These are phyloP conservation scores for Phacellophora camtschatica DNA, from an alignment of 30 jellyfish, hydroid and myxozoan genomes.

Conservation along the genomic window DNA sequence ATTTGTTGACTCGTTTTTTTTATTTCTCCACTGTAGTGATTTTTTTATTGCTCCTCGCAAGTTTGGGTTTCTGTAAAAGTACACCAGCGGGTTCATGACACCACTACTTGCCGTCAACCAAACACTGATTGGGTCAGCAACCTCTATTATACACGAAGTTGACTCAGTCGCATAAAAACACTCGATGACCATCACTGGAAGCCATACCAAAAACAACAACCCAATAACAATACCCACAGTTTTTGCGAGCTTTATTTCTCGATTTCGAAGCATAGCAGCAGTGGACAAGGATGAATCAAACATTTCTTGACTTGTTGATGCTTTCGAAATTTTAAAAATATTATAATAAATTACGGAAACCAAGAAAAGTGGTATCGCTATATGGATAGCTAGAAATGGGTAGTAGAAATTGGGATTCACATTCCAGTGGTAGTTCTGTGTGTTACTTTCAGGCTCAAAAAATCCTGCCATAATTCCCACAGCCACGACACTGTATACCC, in stretches of 20 bases:
- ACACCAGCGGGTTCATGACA: slow-evolving; percentile 61
- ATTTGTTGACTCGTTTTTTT: background rate
- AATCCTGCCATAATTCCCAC: slow-evolving; percentile 50
- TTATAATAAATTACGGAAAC: slow-evolving; percentile 15
- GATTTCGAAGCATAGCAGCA: background rate
- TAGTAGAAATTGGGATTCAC: slow-evolving; percentile 30
- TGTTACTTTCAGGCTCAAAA: slow-evolving; percentile 12
- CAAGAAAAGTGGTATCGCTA: slow-evolving; percentile 36
- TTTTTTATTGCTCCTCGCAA: slow-evolving; percentile 32
- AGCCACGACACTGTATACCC: slow-evolving; percentile 50
- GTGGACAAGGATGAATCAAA: background rate
- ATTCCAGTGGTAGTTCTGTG: slow-evolving; percentile 63
- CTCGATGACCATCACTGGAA: slow-evolving; percentile 78
- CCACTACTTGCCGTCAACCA: slow-evolving; percentile 69
- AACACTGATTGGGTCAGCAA: slow-evolving; percentile 78
- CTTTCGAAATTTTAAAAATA: slow-evolving; percentile 24
- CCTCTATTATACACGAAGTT: slow-evolving; percentile 45
- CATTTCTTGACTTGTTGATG: background rate
- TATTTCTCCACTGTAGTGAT: background rate
- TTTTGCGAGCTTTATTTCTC: slow-evolving; percentile 68
- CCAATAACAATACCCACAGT: slow-evolving; percentile 68
- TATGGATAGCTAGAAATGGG: slow-evolving; percentile 69
- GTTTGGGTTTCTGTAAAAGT: slow-evolving; percentile 50
- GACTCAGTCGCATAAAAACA: slow-evolving; percentile 62
- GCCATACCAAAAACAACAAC: slow-evolving; percentile 64